phyloP scores from a whole-genome alignment of 2,113 vertebrate genomes.

The Burhinus bistriatus region DNA sequence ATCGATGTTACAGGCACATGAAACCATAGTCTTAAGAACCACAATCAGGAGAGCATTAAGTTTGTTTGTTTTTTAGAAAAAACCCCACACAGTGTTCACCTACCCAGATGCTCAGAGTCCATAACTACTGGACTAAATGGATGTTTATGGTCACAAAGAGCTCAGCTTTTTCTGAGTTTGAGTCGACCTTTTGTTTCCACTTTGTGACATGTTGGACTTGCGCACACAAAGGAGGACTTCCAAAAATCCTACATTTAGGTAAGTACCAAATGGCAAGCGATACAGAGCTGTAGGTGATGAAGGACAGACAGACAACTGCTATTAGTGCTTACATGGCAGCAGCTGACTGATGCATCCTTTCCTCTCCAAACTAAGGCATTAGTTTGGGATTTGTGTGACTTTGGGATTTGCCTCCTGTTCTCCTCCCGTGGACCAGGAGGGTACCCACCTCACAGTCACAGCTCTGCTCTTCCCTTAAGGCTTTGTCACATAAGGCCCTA shows the following conservation, averaged over 20 bases:
- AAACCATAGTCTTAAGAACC: background rate
- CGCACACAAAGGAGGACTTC: background rate
- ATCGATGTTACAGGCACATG: background rate
- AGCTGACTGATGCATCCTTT: background rate
- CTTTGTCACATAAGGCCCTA: background rate
- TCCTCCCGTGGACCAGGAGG: background rate
- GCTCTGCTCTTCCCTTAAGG: background rate
- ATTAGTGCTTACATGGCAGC: background rate
- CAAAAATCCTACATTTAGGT: background rate
- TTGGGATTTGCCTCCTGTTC: background rate
- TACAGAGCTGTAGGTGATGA: background rate
- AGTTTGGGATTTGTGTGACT: background rate
- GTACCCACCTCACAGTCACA: background rate
- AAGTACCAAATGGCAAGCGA: background rate
- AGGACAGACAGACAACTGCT: background rate
- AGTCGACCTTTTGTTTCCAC: background rate
- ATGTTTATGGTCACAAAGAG: background rate
- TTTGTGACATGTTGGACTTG: fast-evolving
- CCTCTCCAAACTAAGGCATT: background rate
- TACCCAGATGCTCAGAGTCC: background rate
- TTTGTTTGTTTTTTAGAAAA: background rate
- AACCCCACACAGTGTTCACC: background rate
- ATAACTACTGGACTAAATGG: background rate
- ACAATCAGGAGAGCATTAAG: background rate
- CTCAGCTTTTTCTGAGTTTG: background rate